A percentile compares a stretch with the other conserved stretches of the same genome.
These are phyloP conservation scores for Synanceia verrucosa DNA, from an alignment of 2,797 vertebrate genomes.

Conservation along the genomic window DNA sequence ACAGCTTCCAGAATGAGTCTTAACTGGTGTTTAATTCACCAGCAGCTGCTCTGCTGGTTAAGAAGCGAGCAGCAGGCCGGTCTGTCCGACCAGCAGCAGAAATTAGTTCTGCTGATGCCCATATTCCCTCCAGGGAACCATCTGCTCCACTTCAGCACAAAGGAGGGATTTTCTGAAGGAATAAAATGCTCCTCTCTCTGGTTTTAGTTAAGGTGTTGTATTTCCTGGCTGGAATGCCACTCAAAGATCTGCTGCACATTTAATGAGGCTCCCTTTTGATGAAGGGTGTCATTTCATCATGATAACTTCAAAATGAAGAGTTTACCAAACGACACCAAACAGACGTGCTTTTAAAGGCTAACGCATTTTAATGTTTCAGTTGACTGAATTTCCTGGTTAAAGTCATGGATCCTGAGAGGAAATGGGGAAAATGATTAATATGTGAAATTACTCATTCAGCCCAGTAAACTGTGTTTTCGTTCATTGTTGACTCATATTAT, in stretches of 20 bases:
- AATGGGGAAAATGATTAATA: no score
- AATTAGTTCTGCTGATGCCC: slow-evolving; percentile 97
- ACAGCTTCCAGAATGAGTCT: slow-evolving; percentile 90
- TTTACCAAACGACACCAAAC: background rate
- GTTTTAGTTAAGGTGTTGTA: slow-evolving; percentile 64
- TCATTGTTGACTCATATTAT: no score
- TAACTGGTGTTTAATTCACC: slow-evolving; percentile 89
- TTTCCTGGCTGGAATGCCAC: slow-evolving; percentile 52
- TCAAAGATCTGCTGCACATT: slow-evolving; percentile 61
- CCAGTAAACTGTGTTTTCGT: no score
- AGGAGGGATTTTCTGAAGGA: slow-evolving; percentile 93
- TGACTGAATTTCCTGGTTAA: no score
- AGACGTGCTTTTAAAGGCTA: background rate
- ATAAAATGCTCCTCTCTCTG: slow-evolving; percentile 76
- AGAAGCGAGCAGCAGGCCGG: slow-evolving; percentile 91
- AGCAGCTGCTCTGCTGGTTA: slow-evolving; percentile 96
- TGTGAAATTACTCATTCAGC: no score
- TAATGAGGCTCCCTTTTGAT: slow-evolving; percentile 58
- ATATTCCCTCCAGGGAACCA: slow-evolving; percentile 95
- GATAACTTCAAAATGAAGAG: slow-evolving; percentile 14
- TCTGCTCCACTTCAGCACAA: slow-evolving; percentile 98
- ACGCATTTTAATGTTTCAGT: no score
- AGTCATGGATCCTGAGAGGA: no score
- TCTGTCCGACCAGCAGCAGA: slow-evolving; percentile 84
- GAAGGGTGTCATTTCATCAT: slow-evolving; percentile 48